Base-by-base conservation (phyloP, 2,797 vertebrate genomes). In the Miichthys miiuy region DNA sequence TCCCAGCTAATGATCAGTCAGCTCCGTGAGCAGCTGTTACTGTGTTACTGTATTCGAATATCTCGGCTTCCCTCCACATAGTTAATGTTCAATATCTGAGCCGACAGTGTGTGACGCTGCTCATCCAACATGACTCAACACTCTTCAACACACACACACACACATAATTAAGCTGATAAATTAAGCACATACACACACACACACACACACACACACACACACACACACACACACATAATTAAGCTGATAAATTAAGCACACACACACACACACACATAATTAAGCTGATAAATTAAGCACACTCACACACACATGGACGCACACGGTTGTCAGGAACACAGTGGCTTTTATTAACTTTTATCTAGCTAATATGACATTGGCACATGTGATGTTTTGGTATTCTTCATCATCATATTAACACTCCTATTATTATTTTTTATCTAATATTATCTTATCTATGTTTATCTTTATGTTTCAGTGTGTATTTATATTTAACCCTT, bases 71-170 rank as follows among this genome's bases (percentile, higher is more conserved):
- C 41, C 21, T 12, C 14, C 21, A 17, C 5, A 2, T 2, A 27
- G 42, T 63, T 63, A 47, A 47, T 63, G 61, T 63, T 27, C 16
- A 63, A n/a, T 64, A 48, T 64, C 42, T 12, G 44, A 61, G 38
- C 44, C 5, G 5, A 63, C 60, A 13, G 38, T 8, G 12, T 42
- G 4, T 23, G n/a, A 61, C 21, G 13, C 20, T 42, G 20, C 20
- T 8, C 23, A 42, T 42, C 38, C 18, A 42, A 21, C 11, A 2
- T 9, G 38, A 61, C 34, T 61, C 61, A 25, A 16, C 38, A 16
- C 3, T 27, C 14, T 9, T 64, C 25, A 46, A 27, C 41, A 46
- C 30, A 14, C 25, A 50, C 8, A 58, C 5, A n/a, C 10, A 38
- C 17, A 30, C 30, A 30, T 30, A 30, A 30, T 30, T 30, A 30